A percentile compares a stretch with the other conserved stretches of the same genome.
These are phyloP conservation scores for Drosophila quasianomalipes DNA, from an alignment of 2,888 invertebrate species.

Conservation along the genomic window DNA sequence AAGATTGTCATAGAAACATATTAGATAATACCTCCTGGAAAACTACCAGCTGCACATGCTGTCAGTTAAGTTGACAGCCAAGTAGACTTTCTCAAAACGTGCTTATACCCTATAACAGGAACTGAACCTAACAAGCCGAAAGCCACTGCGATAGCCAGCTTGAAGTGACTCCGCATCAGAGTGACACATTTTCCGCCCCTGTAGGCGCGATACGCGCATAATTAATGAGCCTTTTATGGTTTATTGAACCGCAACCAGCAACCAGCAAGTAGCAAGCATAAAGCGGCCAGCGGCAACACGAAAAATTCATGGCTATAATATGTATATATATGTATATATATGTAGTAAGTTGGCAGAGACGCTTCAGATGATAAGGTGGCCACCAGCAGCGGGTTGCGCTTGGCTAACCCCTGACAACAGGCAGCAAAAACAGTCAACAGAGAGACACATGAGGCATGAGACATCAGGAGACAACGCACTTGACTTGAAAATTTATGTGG, in stretches of 20 bases:
- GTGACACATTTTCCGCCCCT: slow-evolving; percentile 80
- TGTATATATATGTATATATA: background rate
- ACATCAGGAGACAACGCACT: slow-evolving; percentile 67
- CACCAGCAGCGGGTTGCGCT: slow-evolving; percentile 79
- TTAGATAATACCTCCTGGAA: background rate
- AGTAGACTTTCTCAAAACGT: slow-evolving; percentile 8
- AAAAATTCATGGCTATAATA: slow-evolving; percentile 63
- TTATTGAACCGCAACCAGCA: slow-evolving; percentile 82
- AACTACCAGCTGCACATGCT: background rate
- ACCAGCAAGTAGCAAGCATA: slow-evolving; percentile 24
- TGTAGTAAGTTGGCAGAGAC: slow-evolving; percentile 40
- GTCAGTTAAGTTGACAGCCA: background rate
- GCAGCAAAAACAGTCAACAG: background rate
- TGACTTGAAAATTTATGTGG: slow-evolving; percentile 83
- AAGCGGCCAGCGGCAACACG: slow-evolving; percentile 40
- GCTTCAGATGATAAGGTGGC: slow-evolving; percentile 64
- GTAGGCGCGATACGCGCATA: slow-evolving; percentile 84
- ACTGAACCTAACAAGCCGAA: slow-evolving; percentile 33
- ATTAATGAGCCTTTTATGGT: slow-evolving; percentile 85
- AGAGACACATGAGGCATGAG: slow-evolving; percentile 10
- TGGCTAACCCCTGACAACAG: slow-evolving; percentile 74
- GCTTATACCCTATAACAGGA: slow-evolving; percentile 42
- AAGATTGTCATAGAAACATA: background rate
- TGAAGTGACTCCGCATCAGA: slow-evolving; percentile 28
- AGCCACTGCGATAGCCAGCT: slow-evolving; percentile 41